Conservation (phyloP, 2,888 invertebrate genomes). For the Ornithoptera priamus region DNA sequence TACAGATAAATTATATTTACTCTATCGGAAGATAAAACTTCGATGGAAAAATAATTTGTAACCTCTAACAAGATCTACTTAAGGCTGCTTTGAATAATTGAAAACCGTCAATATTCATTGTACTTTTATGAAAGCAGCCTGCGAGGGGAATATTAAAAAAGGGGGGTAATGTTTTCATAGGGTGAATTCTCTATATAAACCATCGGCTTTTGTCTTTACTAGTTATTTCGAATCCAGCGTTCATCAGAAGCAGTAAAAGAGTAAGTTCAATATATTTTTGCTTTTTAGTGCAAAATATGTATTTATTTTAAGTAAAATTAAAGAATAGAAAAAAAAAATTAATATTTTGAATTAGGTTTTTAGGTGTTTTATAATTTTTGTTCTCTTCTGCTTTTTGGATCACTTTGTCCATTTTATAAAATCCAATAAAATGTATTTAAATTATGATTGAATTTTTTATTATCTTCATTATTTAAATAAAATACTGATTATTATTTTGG, state of each 20-base stretch:
- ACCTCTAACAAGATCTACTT: slow-evolving; percentile 52
- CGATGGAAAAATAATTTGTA: slow-evolving; percentile 32
- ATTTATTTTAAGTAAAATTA: too few species aligned
- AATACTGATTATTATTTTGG: too few species aligned
- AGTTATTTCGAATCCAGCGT: slow-evolving; percentile 43
- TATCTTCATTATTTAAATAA: too few species aligned
- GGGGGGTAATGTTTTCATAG: slow-evolving; percentile 60
- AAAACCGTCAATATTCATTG: slow-evolving; percentile 72
- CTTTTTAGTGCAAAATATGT: too few species aligned
- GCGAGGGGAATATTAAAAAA: slow-evolving; percentile 75
- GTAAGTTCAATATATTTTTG: slow-evolving; percentile 29
- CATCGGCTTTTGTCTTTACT: slow-evolving; percentile 37
- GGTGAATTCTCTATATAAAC: slow-evolving; percentile 56
- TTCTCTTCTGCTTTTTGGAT: too few species aligned
- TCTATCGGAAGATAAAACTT: slow-evolving; percentile 27
- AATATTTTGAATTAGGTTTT: not conserved
- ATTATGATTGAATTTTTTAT: too few species aligned
- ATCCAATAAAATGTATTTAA: too few species aligned
- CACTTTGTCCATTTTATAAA: too few species aligned
- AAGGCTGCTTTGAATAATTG: slow-evolving; percentile 55
- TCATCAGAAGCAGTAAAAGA: slow-evolving; percentile 1
- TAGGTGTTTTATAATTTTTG: too few species aligned
- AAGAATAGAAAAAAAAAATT: too few species aligned
- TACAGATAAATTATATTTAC: slow-evolving; percentile 12
- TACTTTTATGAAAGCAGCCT: slow-evolving; percentile 48